A percentile compares a stretch with the other conserved stretches of the same genome.
Evolutionary conservation across 2,888 invertebrate species (phyloP).

Genomic region (Drosophila nr. perissopoda): DNA sequence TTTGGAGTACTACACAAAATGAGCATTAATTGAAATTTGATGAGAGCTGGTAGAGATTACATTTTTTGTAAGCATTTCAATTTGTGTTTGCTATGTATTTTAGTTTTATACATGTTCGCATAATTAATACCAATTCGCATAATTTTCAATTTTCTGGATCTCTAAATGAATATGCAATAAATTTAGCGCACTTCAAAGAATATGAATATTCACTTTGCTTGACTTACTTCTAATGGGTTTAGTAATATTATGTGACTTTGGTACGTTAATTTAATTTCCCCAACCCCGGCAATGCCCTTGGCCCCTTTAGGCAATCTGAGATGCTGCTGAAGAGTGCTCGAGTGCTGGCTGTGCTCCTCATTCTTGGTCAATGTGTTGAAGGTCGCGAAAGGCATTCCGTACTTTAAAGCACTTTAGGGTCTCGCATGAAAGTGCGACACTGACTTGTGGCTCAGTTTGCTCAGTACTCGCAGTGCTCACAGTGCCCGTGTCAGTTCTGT

Average conservation of each 20-base stretch:
- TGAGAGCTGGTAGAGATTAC: not conserved
- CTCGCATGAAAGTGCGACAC: conserved; percentile 4
- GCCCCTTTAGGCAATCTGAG: not conserved
- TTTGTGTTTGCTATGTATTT: not conserved
- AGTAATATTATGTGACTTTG: not conserved
- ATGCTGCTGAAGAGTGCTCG: not conserved
- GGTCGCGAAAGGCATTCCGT: conserved; percentile 46
- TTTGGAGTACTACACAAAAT: not conserved
- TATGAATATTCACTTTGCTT: not conserved
- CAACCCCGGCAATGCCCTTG: not conserved
- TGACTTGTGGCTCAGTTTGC: conserved; percentile 6
- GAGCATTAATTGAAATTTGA: conserved; percentile 3
- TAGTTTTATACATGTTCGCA: not conserved
- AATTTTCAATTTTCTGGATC: not conserved
- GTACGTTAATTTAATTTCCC: not conserved
- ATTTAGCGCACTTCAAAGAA: not conserved
- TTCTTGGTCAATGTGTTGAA: conserved; percentile 54
- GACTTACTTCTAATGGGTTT: not conserved
- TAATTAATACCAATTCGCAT: not conserved
- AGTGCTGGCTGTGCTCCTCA: not conserved
- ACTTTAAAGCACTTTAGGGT: conserved; percentile 33
- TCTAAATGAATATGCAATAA: not conserved
- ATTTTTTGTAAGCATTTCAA: not conserved
- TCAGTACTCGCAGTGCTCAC: conserved; percentile 9
- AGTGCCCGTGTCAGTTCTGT: conserved; percentile 11